Base-by-base conservation (phyloP, 2,888 invertebrate genomes). In the Drosophila cognata region DNA sequence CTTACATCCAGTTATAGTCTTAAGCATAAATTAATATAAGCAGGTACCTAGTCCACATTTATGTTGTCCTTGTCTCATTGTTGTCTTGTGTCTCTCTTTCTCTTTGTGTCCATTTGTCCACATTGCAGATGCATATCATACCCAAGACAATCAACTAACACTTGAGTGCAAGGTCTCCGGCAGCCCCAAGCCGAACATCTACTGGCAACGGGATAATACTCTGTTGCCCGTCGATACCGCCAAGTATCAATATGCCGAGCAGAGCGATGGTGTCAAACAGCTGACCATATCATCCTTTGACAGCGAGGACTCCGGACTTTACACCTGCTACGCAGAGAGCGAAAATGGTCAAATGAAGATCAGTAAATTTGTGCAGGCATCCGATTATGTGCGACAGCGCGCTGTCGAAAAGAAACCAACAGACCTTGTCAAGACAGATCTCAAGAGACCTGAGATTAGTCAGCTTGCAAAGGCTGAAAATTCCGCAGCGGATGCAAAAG, bases 81-180 rank as follows among this genome's bases (percentile, higher is more conserved):
- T 31, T 46, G 57, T 71, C 58, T 70, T 62, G 71, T 72, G 61
- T 66, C 63, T 35, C 29, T 76, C 56, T 66, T 51, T 68, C 50
- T 70, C 41, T 79, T 51, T 53, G 52, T 58, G 56, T 74, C 18
- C 31, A 51, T n/a, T n/a, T n/a, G n/a, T n/a, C n/a, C 75, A 73
- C 71, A 62, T 88, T 85, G 28, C 86, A 93, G 97, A 97, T 92
- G 94, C 94, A 38, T 97, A 96, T 92, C 95, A 95, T 87, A 93
- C 95, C 81, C 94, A 95, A 51, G 95, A 95, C 86, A 96, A 97
- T 91, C 96, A 96, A 88, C 92, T 97, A 31, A 94, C 95, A 4
- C 93, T 97, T 61, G 97, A 97, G 92, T 97, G 97, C 89, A 95
- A 96, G 57, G 95, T 97, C 33, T 95, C 96, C 52, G 96, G 96